These are phyloP conservation scores for Brienomyrus brachyistius DNA, from an alignment of 2,113 vertebrate genomes.

Conservation along the genomic window DNA sequence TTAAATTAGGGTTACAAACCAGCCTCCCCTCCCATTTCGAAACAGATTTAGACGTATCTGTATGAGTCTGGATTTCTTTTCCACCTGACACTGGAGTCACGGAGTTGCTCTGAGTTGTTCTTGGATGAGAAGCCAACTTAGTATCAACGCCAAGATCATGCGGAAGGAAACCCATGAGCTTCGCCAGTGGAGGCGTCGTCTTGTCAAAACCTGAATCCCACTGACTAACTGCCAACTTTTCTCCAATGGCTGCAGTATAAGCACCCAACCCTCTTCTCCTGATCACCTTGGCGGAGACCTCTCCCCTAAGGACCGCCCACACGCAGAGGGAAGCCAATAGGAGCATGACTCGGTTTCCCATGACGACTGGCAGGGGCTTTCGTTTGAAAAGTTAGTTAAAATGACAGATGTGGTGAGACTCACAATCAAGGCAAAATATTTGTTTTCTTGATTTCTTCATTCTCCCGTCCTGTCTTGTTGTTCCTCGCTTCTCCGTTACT, in stretches of 20 bases:
- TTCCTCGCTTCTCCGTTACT: neutral
- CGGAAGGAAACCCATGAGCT: neutral
- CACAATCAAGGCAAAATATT: neutral
- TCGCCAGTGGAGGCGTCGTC: neutral
- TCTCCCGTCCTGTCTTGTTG: slow-evolving; percentile 8
- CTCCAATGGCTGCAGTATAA: neutral
- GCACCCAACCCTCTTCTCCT: slow-evolving; percentile 2
- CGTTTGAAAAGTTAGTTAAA: neutral
- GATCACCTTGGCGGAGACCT: neutral
- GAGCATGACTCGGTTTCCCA: neutral
- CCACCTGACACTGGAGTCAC: neutral
- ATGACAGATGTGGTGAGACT: neutral
- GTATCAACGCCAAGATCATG: neutral
- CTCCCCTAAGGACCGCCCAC: slow-evolving; percentile 12
- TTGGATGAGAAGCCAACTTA: neutral
- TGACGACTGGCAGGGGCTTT: neutral
- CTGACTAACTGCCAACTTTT: neutral
- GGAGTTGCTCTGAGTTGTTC: neutral
- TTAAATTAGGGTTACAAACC: neutral
- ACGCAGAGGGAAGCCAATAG: slow-evolving; percentile 12
- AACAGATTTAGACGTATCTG: neutral
- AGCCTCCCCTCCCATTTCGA: neutral
- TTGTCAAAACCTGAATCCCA: neutral
- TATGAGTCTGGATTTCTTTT: neutral
- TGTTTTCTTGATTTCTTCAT: slow-evolving; percentile 9